These are phyloP conservation scores for Oryzias celebensis DNA, from an alignment of 2,113 vertebrate species.

Conservation along the genomic window DNA sequence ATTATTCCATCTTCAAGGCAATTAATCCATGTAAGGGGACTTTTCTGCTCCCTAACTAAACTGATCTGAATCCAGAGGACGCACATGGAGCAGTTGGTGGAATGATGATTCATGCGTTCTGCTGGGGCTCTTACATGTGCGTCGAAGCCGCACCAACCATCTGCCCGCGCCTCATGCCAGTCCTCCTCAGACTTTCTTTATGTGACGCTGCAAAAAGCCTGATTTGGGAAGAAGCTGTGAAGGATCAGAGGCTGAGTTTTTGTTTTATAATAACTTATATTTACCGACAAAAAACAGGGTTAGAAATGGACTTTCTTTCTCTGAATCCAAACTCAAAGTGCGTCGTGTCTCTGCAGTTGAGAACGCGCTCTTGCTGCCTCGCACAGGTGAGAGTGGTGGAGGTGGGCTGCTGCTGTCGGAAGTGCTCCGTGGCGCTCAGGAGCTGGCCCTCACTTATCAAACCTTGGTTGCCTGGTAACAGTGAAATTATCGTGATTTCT, in stretches of 20 bases:
- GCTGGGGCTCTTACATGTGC: constrained; percentile 54
- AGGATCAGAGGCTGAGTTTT: too few species aligned
- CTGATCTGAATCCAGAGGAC: constrained; percentile 24
- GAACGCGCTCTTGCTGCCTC: constrained; percentile 37
- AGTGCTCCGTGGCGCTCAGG: constrained; percentile 24
- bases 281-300: too few species aligned
- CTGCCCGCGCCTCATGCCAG: constrained; percentile 52
- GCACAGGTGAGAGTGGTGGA: constrained; percentile 52
- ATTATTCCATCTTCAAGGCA: neutral
- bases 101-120: constrained; percentile 63
- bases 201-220: constrained; percentile 40
- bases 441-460: constrained; percentile 49
- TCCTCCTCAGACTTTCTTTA: constrained; percentile 42
- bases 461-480: constrained; percentile 76
- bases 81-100: constrained; percentile 56
- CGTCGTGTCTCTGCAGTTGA: constrained; percentile 24
- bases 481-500: constrained; percentile 51
- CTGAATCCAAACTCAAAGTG: neutral
- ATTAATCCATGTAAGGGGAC: constrained; percentile 1
- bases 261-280: too few species aligned
- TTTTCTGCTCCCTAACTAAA: constrained; percentile 25
- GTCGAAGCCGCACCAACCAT: constrained; percentile 51
- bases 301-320: too few species aligned
- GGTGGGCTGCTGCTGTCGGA: constrained; percentile 56
- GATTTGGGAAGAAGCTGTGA: neutral